Base-by-base conservation (phyloP, 2,888 invertebrate species). In the Sphaerophoria rueppellii region DNA sequence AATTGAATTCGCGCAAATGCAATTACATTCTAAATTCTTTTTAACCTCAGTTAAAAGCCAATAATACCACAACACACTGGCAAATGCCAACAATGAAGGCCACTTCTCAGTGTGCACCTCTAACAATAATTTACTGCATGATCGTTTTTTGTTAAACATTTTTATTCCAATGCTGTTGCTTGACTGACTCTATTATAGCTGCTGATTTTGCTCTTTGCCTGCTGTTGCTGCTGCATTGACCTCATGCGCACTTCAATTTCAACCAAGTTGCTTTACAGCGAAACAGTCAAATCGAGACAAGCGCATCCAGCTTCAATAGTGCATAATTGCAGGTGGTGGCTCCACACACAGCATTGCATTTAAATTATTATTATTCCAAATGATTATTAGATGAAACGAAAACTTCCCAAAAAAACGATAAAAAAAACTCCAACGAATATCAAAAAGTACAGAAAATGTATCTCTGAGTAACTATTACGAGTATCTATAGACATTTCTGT, bases 81-180 rank as follows among this genome's bases (percentile, higher is more conserved):
- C 85, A 85, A 85, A 85, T 85, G 81, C 85, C 85, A 85, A 85
- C 85, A 85, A 81, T 81, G 85, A 85, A 85, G 85, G 85, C 81
- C 85, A 85, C 65, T 43, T 73, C 76, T 57, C 69, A 43, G 60
- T 70, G 85, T 81, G 85, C 80, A 81, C 69, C 76, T 85, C 73
- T 73, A 85, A 73, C 81, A 76, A 85, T 81, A 85, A 85, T 85
- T 85, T 85, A 85, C 85, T 85, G 85, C 81, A 85, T 85, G 81
- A 85, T 81, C 77, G 85, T 81, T 85, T 85, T 85, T 76, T 75
- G 75, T 34, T 76, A 76, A 80, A 83, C 80, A 75, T 80, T 80
- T 80, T 69, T 58, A 72, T 74, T 61, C 35, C 35, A 37, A 34
- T 46, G 46, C 52, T 65, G 43, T 9, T 4, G 43, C 9, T 40